phyloP scores from a whole-genome alignment of 2,888 invertebrate genomes.

The Phlogophora meticulosa region DNA sequence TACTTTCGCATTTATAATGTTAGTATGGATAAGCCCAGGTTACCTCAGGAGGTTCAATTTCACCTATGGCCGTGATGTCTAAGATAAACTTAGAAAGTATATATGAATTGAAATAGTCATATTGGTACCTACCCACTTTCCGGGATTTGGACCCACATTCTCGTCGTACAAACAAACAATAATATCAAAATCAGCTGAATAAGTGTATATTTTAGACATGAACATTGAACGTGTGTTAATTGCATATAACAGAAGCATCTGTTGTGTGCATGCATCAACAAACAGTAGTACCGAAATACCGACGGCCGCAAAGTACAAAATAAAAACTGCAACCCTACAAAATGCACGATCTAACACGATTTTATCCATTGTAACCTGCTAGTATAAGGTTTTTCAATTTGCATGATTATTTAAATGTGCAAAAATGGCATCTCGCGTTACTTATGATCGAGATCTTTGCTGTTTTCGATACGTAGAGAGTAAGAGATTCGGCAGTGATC shows the following conservation, averaged over 20 bases:
- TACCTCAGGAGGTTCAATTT: too few relatives aligned
- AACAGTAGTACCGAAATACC: slow-evolving; percentile 4
- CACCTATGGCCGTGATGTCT: too few relatives aligned
- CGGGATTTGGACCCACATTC: too few relatives aligned
- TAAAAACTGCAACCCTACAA: not conserved
- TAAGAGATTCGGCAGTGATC: slow-evolving; percentile 18
- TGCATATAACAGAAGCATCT: slow-evolving; percentile 7
- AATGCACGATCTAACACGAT: not conserved
- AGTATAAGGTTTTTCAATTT: slow-evolving; percentile 3
- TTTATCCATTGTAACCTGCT: not conserved
- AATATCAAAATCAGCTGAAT: slow-evolving; percentile 13
- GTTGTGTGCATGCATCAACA: slow-evolving; percentile 16
- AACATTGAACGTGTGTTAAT: slow-evolving; percentile 23
- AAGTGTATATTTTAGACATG: slow-evolving; percentile 38
- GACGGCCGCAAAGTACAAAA: slow-evolving; percentile 11
- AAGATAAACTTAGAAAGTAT: too few relatives aligned
- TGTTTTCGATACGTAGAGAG: slow-evolving; percentile 5
- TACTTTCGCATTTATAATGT: too few relatives aligned
- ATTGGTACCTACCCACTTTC: too few relatives aligned
- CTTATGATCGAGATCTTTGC: slow-evolving; percentile 10
- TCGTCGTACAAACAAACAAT: not conserved
- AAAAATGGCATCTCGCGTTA: not conserved
- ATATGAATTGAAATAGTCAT: too few relatives aligned
- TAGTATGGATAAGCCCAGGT: too few relatives aligned
- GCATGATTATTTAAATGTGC: not conserved